Evolutionary conservation across 2,113 vertebrate genomes (phyloP), one percentile per base, ranked within the genome.

Genomic region (Carassius carassius): DNA sequence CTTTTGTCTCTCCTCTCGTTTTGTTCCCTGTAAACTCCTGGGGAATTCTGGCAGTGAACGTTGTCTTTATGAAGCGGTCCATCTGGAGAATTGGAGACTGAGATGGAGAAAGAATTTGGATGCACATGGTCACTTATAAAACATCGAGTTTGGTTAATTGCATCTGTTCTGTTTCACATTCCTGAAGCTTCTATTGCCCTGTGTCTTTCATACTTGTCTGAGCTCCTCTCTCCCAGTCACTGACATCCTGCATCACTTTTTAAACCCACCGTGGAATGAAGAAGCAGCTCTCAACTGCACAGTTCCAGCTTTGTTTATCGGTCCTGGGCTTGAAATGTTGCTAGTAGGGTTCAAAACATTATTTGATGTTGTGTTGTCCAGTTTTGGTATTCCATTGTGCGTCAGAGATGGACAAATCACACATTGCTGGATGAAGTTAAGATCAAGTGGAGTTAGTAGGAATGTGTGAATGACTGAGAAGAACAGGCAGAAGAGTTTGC

Each of bases 121-220:
- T 91, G 91, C 90, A 86, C 17, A 80, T 86, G 91, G 92, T 93
- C 93, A 94, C 93, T 91, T 93, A 92, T 91, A 90, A 74, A 91
- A 91, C 91, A 90, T 93, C 84, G 87, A 89, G 89, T 88, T 84
- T 90, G 87, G 84, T 85, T 85, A 86, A 86, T 91, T 87, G 84
- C 85, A 87, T 90, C 85, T 85, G 77, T 85, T 89, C 87, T 49
- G 83, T 84, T 89, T 83, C 88, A 76, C 85, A 78, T 89, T 73
- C 87, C 81, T 67, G n/a, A n/a, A n/a, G 73, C 84, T 90, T 75
- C 87, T 78, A 82, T 88, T 81, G 74, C 83, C 56, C 23, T 84
- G 25, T 56, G 41, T 51, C 63, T 78, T 80, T 81, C 72, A 60
- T 75, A 5, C 41, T 74, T 67, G 37, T 41, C 37, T 70, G 35